phyloP scores from a whole-genome alignment of 2,797 vertebrate genomes.

The Diplodus sargus region DNA sequence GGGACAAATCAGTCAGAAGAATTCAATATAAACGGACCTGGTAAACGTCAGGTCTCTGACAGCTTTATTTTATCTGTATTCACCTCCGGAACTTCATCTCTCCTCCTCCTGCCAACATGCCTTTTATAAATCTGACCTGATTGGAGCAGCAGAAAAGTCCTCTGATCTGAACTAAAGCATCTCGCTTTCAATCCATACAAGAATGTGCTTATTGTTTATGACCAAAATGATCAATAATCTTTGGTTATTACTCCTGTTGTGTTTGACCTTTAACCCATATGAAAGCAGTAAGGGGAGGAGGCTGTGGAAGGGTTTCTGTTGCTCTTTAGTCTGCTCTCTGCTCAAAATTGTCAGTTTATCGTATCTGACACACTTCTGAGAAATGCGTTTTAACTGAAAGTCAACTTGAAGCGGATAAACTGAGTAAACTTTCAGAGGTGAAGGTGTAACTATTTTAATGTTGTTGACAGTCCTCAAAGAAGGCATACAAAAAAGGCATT shows the following conservation, averaged over 20 bases:
- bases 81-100: neutral
- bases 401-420: too few relatives aligned
- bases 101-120: neutral
- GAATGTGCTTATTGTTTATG: neutral
- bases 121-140: neutral
- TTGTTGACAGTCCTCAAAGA: too few relatives aligned
- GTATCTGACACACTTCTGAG: too few relatives aligned
- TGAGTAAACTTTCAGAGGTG: too few relatives aligned
- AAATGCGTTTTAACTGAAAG: too few relatives aligned
- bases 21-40: conserved; percentile 42
- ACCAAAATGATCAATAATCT: neutral
- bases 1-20: neutral
- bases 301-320: too few relatives aligned
- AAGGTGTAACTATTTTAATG: too few relatives aligned
- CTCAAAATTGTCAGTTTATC: too few relatives aligned
- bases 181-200: neutral
- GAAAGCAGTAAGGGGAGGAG: too few relatives aligned
- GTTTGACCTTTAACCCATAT: neutral
- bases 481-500: too few relatives aligned
- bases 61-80: neutral
- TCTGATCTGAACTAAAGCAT: neutral
- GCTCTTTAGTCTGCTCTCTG: too few relatives aligned
- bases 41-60: conserved; percentile 9
- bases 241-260: neutral
- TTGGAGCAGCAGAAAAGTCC: neutral